Evolutionary conservation across 2,888 invertebrate species (phyloP).

Genomic region (Erpobdella octoculata): DNA sequence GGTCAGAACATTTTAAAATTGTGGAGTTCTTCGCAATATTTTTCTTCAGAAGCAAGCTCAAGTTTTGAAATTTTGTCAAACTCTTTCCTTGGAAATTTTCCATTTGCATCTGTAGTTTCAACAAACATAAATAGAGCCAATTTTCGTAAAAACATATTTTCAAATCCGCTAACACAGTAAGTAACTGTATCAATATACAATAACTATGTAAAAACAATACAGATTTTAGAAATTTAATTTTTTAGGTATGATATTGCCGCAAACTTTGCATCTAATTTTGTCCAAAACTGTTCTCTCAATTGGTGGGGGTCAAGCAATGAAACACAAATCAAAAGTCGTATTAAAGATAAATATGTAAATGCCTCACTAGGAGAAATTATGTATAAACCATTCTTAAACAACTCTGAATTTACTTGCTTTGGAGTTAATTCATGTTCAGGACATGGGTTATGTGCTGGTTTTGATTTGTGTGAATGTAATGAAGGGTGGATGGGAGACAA

Average conservation of each 20-base stretch:
- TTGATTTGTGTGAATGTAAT: slow-evolving; percentile 27
- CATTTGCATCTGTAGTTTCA: not conserved
- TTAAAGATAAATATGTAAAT: slow-evolving; percentile 24
- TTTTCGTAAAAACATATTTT: slow-evolving; percentile 25
- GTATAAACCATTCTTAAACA: slow-evolving; percentile 28
- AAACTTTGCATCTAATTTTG: not conserved
- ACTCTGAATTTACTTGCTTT: slow-evolving; percentile 25
- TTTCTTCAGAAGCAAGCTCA: not conserved
- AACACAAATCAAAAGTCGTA: not conserved
- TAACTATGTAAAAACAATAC: not conserved
- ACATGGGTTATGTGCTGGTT: slow-evolving; percentile 27
- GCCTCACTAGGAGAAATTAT: slow-evolving; percentile 14
- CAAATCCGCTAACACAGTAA: slow-evolving; percentile 19
- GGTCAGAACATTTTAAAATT: slow-evolving; percentile 19
- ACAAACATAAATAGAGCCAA: not conserved
- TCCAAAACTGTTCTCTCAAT: slow-evolving; percentile 28
- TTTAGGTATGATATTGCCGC: slow-evolving; percentile 18
- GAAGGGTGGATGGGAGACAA: slow-evolving; percentile 27
- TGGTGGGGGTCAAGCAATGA: slow-evolving; percentile 26
- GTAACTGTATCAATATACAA: not conserved
- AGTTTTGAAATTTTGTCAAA: slow-evolving; percentile 13
- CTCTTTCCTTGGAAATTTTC: slow-evolving; percentile 20
- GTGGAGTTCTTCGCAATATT: not conserved
- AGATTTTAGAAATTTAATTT: not conserved
- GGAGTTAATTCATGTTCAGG: slow-evolving; percentile 28